Conservation (phyloP, 2,797 vertebrate genomes). For the Vespertilio murinus region DNA sequence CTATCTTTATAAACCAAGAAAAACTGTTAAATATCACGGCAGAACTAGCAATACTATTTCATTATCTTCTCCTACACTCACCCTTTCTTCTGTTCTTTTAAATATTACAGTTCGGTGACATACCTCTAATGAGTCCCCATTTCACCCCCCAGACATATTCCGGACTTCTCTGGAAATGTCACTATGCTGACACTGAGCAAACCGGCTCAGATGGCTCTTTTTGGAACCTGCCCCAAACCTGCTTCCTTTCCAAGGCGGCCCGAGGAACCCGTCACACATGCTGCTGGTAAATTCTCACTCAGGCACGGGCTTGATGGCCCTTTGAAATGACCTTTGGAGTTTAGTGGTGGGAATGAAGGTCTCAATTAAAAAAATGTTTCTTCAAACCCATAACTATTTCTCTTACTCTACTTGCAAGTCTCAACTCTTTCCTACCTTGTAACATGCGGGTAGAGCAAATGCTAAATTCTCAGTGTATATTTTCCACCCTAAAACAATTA, state of each 20-base stretch:
- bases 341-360: background rate
- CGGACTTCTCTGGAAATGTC: background rate
- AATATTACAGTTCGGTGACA: background rate
- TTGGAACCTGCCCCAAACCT: background rate
- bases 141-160: background rate
- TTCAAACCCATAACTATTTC: background rate
- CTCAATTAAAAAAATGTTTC: background rate
- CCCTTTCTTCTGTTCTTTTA: background rate
- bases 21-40: background rate
- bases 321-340: background rate
- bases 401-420: background rate
- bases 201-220: background rate
- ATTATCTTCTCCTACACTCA: background rate
- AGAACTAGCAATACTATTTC: background rate
- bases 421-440: background rate
- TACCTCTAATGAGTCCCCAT: background rate
- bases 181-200: background rate
- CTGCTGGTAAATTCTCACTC: background rate
- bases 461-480: background rate
- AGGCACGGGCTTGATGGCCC: background rate
- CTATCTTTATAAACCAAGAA: background rate
- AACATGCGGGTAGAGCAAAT: background rate
- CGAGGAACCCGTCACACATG: background rate
- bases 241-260: background rate
- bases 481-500: conserved; percentile 31